Evolutionary conservation across 53 echinoderm and acorn worm genomes (phyloP), one percentile per base, ranked within the genome.

Genomic region (Patiria pectinifera): DNA sequence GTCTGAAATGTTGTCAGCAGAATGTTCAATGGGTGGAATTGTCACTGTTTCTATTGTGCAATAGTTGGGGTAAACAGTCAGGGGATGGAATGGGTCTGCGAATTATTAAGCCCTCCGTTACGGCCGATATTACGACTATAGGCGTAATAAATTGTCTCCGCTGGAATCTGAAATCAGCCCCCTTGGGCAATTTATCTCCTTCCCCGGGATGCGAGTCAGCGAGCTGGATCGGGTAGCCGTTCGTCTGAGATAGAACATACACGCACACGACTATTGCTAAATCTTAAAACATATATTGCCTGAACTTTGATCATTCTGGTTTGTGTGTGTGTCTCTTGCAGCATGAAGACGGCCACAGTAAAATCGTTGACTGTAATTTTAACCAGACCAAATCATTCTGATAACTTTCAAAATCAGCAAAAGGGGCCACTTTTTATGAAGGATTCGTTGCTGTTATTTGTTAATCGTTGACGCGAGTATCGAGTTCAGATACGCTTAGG

Each of bases 191-290:
- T 78, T 78, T 22, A 46, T 78, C 79, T 45, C 45, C 45, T 45
- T 46, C 46, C 43, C 24, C 11, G 45, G 16, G 46, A 47, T 47
- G 12, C 12, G 11, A 4, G 47, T 45, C 13, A 45, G 9, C 45
- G 46, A 78, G 79, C 24, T 74, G 74, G 74, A 78, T 78, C 46
- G 79, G 79, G 79, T 78, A 78, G 44, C 77, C 14, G 79, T 78
- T 47, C 15, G 15, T 12, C 43, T 47, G 45, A 78, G 14, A 47
- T 45, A 15, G 45, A 78, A 43, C 26, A 11, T 18, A 14, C 66
- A 66, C 14, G 66, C 24, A 78, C 15, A 8, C 45, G 45, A 78
- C 47, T 35, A 35, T 35, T 23, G 24, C 4, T 35, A 46, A 47
- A 46, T 46, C 14, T 46, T 46, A 9, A 11, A 16, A 45, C 11